Evolutionary conservation across 2,113 vertebrate species (phyloP).

Genomic region (Cyprinodon tularosa): DNA sequence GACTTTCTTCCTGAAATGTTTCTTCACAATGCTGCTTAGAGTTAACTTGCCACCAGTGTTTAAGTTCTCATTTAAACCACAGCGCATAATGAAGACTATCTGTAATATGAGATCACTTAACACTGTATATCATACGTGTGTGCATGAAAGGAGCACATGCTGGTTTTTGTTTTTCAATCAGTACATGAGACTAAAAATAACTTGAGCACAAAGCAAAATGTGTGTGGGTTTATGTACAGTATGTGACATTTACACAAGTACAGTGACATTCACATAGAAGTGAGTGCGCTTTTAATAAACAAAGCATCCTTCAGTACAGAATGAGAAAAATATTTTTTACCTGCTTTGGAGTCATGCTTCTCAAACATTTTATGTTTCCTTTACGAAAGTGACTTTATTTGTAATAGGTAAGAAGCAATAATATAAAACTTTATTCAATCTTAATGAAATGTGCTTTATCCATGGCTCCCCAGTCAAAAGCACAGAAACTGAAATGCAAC

Average conservation of each 20-base stretch:
- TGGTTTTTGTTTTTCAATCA: background rate
- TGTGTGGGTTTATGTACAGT: background rate
- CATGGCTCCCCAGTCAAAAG: no score
- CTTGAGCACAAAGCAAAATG: background rate
- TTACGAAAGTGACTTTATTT: no score
- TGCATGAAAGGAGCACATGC: background rate
- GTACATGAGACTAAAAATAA: background rate
- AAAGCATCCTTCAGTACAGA: conserved; percentile 2
- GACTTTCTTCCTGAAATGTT: no score
- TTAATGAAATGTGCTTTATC: no score
- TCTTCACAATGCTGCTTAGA: conserved; percentile 6
- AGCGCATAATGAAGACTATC: conserved; percentile 48
- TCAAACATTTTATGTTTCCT: no score
- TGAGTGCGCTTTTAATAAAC: conserved; percentile 16
- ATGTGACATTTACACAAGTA: conserved; percentile 23
- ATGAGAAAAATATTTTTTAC: background rate
- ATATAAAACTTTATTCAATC: no score
- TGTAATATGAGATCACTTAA: conserved; percentile 37
- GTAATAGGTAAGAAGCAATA: no score
- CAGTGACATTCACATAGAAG: conserved; percentile 9
- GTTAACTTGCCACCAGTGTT: conserved; percentile 52
- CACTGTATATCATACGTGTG: conserved; percentile 4
- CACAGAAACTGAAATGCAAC: no score
- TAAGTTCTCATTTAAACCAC: conserved; percentile 30
- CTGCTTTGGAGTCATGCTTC: no score